Percentiles rank a stretch among this genome's conserved stretches.
phyloP scores from a whole-genome alignment of 2,113 vertebrate genomes.

The Menidia beryllina region DNA sequence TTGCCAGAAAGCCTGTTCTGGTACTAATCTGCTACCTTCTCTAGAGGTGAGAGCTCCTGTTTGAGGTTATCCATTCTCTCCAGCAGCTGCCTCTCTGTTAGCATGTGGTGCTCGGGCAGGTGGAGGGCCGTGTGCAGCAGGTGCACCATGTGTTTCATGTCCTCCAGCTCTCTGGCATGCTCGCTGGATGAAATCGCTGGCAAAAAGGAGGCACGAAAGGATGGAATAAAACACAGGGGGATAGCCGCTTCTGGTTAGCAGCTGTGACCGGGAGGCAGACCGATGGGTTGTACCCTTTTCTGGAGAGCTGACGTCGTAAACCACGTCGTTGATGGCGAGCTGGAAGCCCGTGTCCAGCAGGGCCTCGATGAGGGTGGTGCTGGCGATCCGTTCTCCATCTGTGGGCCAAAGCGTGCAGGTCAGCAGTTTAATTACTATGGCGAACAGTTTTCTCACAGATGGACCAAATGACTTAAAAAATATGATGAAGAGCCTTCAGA shows the following conservation, averaged over 20 bases:
- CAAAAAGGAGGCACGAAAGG: conserved; percentile 1
- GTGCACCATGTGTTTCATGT: conserved; percentile 87
- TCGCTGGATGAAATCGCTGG: conserved; percentile 78
- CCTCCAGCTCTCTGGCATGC: conserved; percentile 76
- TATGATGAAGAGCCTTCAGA: not conserved
- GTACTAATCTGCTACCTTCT: conserved; percentile 82
- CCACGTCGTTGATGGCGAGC: conserved; percentile 85
- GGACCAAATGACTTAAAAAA: conserved; percentile 1
- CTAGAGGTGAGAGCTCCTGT: conserved; percentile 87
- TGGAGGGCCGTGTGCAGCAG: conserved; percentile 87
- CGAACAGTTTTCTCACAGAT: not conserved
- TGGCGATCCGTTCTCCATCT: conserved; percentile 87
- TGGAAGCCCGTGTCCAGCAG: conserved; percentile 89
- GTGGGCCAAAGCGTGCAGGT: conserved; percentile 30
- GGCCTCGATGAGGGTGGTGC: conserved; percentile 83
- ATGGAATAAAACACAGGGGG: conserved; percentile 1
- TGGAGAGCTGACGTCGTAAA: conserved; percentile 81
- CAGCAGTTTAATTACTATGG: not conserved
- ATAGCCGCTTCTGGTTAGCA: not conserved
- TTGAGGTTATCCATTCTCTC: conserved; percentile 86
- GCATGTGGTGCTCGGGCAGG: conserved; percentile 85
- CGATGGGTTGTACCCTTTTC: conserved; percentile 80
- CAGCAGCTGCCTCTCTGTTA: conserved; percentile 85
- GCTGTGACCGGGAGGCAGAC: not conserved
- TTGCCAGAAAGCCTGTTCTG: not conserved